Base-by-base conservation (phyloP, 2,113 vertebrate species). In the Scartelaos histophorus region DNA sequence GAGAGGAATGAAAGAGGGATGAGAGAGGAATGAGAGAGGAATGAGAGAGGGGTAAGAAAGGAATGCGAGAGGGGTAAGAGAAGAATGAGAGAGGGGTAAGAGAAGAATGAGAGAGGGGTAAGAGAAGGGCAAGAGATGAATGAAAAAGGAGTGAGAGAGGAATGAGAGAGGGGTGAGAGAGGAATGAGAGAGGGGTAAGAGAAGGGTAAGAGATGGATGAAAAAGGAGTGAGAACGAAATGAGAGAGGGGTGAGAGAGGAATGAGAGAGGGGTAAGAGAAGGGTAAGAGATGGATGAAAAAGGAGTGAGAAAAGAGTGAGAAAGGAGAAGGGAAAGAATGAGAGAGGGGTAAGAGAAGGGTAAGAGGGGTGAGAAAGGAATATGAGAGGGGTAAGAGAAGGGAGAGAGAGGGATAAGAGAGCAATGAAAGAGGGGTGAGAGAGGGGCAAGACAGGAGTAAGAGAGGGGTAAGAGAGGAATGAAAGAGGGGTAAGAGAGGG, bases 51-150 rank as follows among this genome's bases (percentile, higher is more conserved):
- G 21, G 21, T 67, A 38, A 76, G 79, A n/a, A n/a, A n/a, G n/a
- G n/a, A n/a, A n/a, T n/a, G n/a, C n/a, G n/a, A 85, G 70, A 71
- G 66, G 49, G 47, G 29, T 4, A 7, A 38, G 66, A 29, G 66
- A 78, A 4, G 21, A 24, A 0, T 71, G 3, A 3, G 62, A 53
- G 17, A 43, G 45, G 49, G 56, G 9, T 13, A 13, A 13, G 46
- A 13, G 13, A 13, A 1, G 12, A 13, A 1, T 13, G 13, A 47
- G 46, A 49, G 4, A 17, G 4, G 2, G 13, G 4, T 13, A 3
- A 15, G 22, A 24, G 22, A 19, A 21, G 70, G 45, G 72, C 73
- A 83, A 65, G 69, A 67, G 7, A 0, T 60, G 56, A n/a, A n/a
- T 53, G 38, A 5, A 10, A 38, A 3, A 47, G 13, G 46, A 3